Evolutionary conservation across 2,888 invertebrate genomes (phyloP).

Genomic region (Drosophila flavopinicola): DNA sequence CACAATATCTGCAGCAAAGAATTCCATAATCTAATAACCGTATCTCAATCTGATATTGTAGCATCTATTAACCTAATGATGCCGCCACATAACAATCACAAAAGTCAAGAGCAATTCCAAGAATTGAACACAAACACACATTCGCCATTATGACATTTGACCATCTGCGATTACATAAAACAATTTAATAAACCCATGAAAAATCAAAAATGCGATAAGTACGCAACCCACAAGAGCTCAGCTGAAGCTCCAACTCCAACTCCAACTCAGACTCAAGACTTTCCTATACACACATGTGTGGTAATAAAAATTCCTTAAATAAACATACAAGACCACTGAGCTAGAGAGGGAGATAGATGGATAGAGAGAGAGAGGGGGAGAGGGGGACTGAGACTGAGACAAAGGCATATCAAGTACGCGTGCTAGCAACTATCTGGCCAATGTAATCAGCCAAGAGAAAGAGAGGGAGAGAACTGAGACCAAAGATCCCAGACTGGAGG

Average conservation of each 20-base stretch:
- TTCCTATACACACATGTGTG: constrained; percentile 32
- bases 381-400: constrained; percentile 6
- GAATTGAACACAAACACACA: constrained; percentile 48
- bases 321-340: constrained; percentile 49
- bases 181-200: constrained; percentile 78
- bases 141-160: constrained; percentile 55
- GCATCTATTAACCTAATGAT: constrained; percentile 53
- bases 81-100: constrained; percentile 50
- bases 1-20: background rate
- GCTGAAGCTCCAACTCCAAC: constrained; percentile 12
- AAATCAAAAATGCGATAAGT: constrained; percentile 76
- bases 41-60: constrained; percentile 16
- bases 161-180: constrained; percentile 63
- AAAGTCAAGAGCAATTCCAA: constrained; percentile 52
- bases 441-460: constrained; percentile 47
- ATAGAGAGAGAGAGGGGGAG: background rate
- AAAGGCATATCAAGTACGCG: constrained; percentile 67
- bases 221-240: constrained; percentile 30
- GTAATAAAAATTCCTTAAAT: constrained; percentile 74
- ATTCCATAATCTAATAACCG: constrained; percentile 12
- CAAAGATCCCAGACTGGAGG: constrained; percentile 31
- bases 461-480: constrained; percentile 43
- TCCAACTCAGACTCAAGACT: constrained; percentile 17
- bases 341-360: background rate
- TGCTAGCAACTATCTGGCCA: constrained; percentile 59